Percentiles rank a stretch among this genome's conserved stretches.
These are phyloP conservation scores for Caenorhabditis sp. DNA, from an alignment of 2,888 invertebrate genomes.

Conservation along the genomic window DNA sequence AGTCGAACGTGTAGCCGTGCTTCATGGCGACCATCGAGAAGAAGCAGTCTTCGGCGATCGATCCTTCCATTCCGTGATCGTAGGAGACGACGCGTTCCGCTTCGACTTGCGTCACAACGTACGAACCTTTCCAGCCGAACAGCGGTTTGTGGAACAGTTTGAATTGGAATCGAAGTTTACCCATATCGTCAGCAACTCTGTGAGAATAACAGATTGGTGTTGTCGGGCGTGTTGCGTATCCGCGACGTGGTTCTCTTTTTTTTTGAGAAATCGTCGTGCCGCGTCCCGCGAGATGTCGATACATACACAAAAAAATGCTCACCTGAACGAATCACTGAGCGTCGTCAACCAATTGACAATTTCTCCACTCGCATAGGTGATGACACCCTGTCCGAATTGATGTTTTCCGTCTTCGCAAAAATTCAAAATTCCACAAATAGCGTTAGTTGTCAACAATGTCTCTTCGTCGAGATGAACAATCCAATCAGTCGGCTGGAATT, in stretches of 20 bases:
- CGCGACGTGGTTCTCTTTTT: too few species aligned
- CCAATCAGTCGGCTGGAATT: constrained; percentile 78
- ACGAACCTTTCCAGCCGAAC: constrained; percentile 97
- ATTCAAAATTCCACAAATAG: constrained; percentile 80
- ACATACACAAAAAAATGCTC: too few species aligned
- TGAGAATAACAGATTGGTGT: too few species aligned
- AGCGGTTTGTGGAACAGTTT: constrained; percentile 90
- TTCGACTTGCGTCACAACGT: constrained; percentile 90
- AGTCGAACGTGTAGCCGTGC: constrained; percentile 89
- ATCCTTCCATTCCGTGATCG: constrained; percentile 94
- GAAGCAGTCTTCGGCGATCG: constrained; percentile 96
- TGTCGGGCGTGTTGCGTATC: too few species aligned
- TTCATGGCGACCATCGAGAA: constrained; percentile 94
- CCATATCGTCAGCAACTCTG: constrained; percentile 96
- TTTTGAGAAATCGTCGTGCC: too few species aligned
- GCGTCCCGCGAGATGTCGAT: too few species aligned
- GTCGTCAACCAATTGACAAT: constrained; percentile 96
- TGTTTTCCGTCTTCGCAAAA: constrained; percentile 92
- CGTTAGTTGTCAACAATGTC: constrained; percentile 89
- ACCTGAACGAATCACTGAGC: constrained; percentile 82
- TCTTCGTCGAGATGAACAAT: constrained; percentile 92
- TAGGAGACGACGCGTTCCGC: constrained; percentile 91
- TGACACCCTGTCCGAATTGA: constrained; percentile 86
- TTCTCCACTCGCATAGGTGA: constrained; percentile 87
- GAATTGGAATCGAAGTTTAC: constrained; percentile 90